Conservation (phyloP, 2,113 vertebrate species). For the Erpornis zantholeuca region DNA sequence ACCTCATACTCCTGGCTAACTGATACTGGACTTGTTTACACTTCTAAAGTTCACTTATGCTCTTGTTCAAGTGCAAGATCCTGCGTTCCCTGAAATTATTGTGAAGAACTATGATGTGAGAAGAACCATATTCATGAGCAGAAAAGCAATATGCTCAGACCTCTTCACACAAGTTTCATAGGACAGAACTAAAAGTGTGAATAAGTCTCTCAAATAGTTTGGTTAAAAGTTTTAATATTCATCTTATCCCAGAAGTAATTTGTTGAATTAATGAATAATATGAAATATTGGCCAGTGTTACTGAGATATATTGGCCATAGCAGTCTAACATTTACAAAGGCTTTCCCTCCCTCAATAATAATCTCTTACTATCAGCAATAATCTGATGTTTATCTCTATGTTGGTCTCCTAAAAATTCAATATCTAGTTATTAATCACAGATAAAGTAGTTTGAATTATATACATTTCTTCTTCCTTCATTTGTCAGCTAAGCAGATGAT, state of each 20-base stretch:
- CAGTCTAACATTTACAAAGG: not conserved
- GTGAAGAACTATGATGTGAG: not conserved
- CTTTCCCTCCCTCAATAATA: not conserved
- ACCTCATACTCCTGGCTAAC: not conserved
- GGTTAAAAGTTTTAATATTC: not conserved
- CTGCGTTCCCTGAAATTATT: not conserved
- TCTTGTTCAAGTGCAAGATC: not conserved
- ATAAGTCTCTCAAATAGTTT: not conserved
- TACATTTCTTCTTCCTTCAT: not conserved
- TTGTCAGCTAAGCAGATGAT: not conserved
- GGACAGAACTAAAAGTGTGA: not conserved
- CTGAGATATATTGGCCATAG: not conserved
- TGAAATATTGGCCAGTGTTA: not conserved
- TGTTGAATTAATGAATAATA: not conserved
- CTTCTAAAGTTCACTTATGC: not conserved
- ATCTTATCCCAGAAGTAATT: not conserved
- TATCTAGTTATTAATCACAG: not conserved
- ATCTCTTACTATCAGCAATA: not conserved
- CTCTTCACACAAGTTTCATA: not conserved
- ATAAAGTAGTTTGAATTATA: not conserved
- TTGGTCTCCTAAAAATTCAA: not conserved
- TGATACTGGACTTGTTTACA: not conserved
- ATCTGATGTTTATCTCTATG: not conserved
- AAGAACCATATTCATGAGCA: not conserved
- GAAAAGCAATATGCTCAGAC: not conserved